Evolutionary conservation across 2,888 invertebrate genomes (phyloP), one percentile per base, ranked within the genome.

Genomic region (Cyaniris semiargus): DNA sequence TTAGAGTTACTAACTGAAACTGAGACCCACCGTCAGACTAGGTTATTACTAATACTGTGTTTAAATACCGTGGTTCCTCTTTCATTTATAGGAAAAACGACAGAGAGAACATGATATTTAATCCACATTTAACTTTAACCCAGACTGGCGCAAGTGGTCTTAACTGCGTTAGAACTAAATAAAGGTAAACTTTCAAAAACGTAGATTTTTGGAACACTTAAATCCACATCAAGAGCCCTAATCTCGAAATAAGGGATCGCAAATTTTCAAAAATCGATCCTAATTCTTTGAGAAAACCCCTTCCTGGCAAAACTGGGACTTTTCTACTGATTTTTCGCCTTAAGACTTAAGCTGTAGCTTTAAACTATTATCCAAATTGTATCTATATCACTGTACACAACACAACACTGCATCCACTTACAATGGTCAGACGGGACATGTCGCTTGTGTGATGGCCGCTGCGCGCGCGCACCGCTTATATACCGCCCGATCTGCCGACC

Each of bases 391-490:
- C 66, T 60, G 23, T 27, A 15, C 66, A 66, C 66, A 31, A 4
- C 66, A 82, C 77, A 70, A 76, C 92, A 93, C 93, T 93, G 92
- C 92, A 93, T 88, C 91, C 82, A 93, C 94, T 94, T 94, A 94
- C 94, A 86, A 94, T 86, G 84, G 86, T 92, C 90, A 90, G 91
- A 89, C 90, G 91, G 85, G 92, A 91, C 94, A 94, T 94, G 85
- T 84, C 84, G 85, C 87, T 86, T 87, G 87, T 91, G 86, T 93
- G 93, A 90, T 91, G 89, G 70, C 82, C 83, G 80, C 81, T 77
- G 84, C 15, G 79, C 80, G 82, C 82, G 83, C 84, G 87, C 80
- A 80, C 79, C 83, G 87, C 87, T 93, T 94, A 81, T 94, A 94
- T 94, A 94, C 83, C 82, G 84, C 85, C 86, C 86, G 87, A 83